Evolutionary conservation across 2,888 invertebrate species (phyloP), one percentile per base, ranked within the genome.

Genomic region (Macropis europaea): DNA sequence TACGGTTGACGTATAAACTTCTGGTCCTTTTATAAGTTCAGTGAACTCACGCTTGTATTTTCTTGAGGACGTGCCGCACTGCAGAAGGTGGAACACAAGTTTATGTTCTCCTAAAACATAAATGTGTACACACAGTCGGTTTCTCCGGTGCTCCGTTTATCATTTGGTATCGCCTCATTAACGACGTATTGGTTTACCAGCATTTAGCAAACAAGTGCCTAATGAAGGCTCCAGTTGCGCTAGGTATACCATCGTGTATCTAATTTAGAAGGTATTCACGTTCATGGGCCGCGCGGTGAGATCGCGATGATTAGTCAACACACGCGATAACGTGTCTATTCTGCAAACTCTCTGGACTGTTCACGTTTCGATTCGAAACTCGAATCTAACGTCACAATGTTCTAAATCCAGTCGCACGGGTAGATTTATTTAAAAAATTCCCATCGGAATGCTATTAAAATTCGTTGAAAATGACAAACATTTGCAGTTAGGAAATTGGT

Each of bases 201-300:
- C 50, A 40, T 70, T 61, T 61, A 43, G 70, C 70, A 52, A 71
- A 71, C 71, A 69, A 61, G 60, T 69, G 60, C 38, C 69, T 71
- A 71, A 71, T 30, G 70, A 71, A 43, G 69, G 60, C 43, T 36
- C 42, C 26, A 32, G 53, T 60, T 36, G 54, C 60, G 54, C 15
- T 17, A 28, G 30, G 36, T 60, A 71, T 61, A 56, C 45, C 43
- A 24, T 54, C 50, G 61, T 40, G 61, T 48, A 52, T 52, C 70
- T 70, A 71, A 70, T 70, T 71, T 70, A 57, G 61, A 61, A 56
- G 54, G 56, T 47, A 71, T 70, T 70, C 56, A 69, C n/a, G 32
- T 9, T 17, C 38, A 24, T 28, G 36, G 50, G 42, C 34, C 59
- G 48, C 30, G 53, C 30, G 13, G 11, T 6, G 32, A 48, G 70